These are phyloP conservation scores for Limenitis camilla DNA, from an alignment of 2,888 invertebrate species.

Conservation along the genomic window DNA sequence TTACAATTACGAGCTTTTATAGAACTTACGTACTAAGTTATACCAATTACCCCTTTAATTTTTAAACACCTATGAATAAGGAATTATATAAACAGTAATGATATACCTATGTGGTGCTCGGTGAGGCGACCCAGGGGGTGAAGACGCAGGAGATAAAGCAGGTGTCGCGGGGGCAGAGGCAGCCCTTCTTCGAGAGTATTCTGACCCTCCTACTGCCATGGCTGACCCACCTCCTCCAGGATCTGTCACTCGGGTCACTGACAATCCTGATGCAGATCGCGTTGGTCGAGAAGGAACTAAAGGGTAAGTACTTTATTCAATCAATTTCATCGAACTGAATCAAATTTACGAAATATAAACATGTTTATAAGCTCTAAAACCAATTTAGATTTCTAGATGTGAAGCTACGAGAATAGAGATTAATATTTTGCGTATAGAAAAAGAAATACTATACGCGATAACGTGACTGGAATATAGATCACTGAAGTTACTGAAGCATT, in stretches of 20 bases:
- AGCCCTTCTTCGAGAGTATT: conserved; percentile 74
- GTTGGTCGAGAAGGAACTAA: conserved; percentile 82
- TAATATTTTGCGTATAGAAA: no score
- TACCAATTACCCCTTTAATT: no score
- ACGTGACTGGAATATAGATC: no score
- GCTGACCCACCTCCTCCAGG: conserved; percentile 76
- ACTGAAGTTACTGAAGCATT: no score
- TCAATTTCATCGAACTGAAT: not conserved
- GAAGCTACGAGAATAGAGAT: no score
- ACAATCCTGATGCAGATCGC: conserved; percentile 81
- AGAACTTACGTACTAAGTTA: no score
- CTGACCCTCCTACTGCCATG: conserved; percentile 74
- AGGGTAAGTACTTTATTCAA: conserved; percentile 8
- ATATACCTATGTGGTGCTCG: conserved; percentile 53
- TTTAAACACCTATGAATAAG: no score
- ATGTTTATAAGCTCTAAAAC: not conserved
- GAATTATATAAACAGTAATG: not conserved
- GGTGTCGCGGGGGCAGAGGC: conserved; percentile 85
- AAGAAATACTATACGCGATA: no score
- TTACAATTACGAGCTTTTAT: no score
- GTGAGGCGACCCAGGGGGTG: conserved; percentile 79
- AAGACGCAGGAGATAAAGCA: conserved; percentile 82
- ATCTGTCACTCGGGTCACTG: conserved; percentile 76
- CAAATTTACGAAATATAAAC: not conserved
- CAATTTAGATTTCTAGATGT: not conserved